phyloP scores from a whole-genome alignment of 64 coral and sea anemone genomes.

The Orbicella faveolata region DNA sequence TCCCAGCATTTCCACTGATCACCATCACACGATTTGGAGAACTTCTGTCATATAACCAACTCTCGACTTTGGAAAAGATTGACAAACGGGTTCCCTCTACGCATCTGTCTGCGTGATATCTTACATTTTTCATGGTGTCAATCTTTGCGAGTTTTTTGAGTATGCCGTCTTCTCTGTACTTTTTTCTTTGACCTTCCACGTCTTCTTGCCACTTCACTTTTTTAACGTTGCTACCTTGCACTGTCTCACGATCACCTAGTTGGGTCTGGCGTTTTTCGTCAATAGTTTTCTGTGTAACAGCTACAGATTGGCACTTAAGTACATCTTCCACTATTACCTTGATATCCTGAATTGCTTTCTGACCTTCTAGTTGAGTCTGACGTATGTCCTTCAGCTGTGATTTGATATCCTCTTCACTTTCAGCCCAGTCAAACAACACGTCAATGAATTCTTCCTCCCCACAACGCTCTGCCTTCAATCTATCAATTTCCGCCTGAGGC shows the following conservation, averaged over 20 bases:
- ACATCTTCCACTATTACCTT: too few species aligned
- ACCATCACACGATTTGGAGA: slow-evolving; percentile 27
- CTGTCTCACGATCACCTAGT: too few species aligned
- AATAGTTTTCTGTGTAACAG: too few species aligned
- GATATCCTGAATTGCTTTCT: too few species aligned
- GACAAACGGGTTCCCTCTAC: slow-evolving; percentile 26
- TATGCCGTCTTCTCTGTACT: background rate
- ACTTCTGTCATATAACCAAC: background rate
- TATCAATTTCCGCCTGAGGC: too few species aligned
- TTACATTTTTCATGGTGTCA: background rate
- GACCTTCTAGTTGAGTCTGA: background rate
- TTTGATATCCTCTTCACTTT: too few species aligned
- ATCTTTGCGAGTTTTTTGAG: background rate
- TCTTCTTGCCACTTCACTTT: background rate
- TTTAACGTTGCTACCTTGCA: too few species aligned
- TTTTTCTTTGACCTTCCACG: background rate
- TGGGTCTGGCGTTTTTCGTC: too few species aligned
- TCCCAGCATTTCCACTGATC: slow-evolving; percentile 48
- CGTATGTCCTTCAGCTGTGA: background rate
- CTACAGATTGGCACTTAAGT: too few species aligned
- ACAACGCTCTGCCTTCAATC: too few species aligned
- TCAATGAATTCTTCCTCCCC: too few species aligned
- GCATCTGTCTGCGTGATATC: background rate
- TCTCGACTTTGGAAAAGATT: slow-evolving; percentile 15
- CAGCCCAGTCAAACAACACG: too few species aligned